Percentiles rank a stretch among this genome's conserved stretches.
Conservation (phyloP, 2,113 vertebrate species). For the Oriolus oriolus region DNA sequence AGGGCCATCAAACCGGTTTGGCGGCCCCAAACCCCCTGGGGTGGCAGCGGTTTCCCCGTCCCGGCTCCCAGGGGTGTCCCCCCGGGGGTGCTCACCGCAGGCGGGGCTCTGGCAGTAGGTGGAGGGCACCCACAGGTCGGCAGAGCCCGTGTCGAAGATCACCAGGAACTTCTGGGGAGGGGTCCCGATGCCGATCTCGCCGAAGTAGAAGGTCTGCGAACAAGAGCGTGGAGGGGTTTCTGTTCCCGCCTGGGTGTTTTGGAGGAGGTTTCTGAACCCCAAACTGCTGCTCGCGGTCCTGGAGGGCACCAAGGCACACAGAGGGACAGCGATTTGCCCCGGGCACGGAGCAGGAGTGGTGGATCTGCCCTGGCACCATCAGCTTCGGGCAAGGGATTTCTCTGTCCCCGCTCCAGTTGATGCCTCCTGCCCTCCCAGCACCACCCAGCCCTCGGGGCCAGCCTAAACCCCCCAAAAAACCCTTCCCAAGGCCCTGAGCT, state of each 20-base stretch:
- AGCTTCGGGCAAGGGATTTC: neutral
- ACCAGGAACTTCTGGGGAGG: constrained; percentile 51
- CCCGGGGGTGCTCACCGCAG: constrained; percentile 21
- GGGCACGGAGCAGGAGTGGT: neutral
- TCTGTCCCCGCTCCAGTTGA: neutral
- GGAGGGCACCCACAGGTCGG: constrained; percentile 64
- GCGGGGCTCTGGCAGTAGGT: constrained; percentile 30
- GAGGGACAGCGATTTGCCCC: neutral
- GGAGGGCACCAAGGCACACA: neutral
- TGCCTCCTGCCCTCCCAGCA: neutral
- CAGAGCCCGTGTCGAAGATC: constrained; percentile 59
- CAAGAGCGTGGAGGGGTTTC: rapidly evolving
- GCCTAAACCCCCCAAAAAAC: neutral
- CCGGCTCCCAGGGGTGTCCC: neutral
- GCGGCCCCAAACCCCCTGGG: neutral
- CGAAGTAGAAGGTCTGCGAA: constrained; percentile 50
- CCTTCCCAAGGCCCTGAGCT: rapidly evolving
- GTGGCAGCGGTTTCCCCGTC: neutral
- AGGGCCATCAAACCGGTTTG: neutral
- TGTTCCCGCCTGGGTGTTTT: neutral
- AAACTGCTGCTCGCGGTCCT: neutral
- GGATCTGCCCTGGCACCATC: neutral
- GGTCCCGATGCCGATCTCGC: constrained; percentile 59
- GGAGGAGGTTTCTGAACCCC: neutral
- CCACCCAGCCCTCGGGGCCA: neutral